Base-by-base conservation (phyloP, 2,113 vertebrate genomes). In the Ahaetulla prasina region DNA sequence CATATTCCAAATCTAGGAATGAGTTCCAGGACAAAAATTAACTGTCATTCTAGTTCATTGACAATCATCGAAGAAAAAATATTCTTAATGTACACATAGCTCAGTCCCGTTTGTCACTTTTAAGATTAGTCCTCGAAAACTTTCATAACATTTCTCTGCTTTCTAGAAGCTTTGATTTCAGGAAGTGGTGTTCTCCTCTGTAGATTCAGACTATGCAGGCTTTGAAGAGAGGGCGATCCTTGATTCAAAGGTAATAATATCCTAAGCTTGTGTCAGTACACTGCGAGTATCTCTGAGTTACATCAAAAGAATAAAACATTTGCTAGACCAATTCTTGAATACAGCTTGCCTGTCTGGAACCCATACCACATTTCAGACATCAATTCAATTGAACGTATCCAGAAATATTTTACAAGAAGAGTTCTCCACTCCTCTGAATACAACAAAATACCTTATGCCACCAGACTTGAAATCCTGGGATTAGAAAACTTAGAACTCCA, bases 171-270 rank as follows among this genome's bases (percentile, higher is more conserved):
- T 74, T 68, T 11, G 3, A 16, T 68, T 68, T 68, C 63, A 68
- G 30, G 63, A n/a, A 63, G 2, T 11, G 57, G 27, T 68, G 5
- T 16, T 35, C 30, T 35, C n/a, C 14, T n/a, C 12, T 68, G 12
- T 16, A 0, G 63, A 35, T 16, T 35, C 63, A 35, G n/a, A 35
- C 14, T 74, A 2, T 1, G 2, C 2, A 7, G 2, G 2, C 14
- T 35, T 14, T 35, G 30, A 35, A 35, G 5, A 14, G n/a, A 74
- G 14, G n/a, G 18, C 6, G 16, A 35, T 74, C 14, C n/a, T 35
- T 35, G 68, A 74, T 18, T 74, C n/a, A 74, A 35, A 74, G 68
- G 2, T 39, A 35, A 39, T 35, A 74, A 16, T 18, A 74, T 1
- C 63, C n/a, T 35, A n/a, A 74, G n/a, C 7, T 18, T 74, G 14